Percentiles rank a stretch among this genome's conserved stretches.
phyloP scores from a whole-genome alignment of 2,888 invertebrate species.

The Andrena dorsata region DNA sequence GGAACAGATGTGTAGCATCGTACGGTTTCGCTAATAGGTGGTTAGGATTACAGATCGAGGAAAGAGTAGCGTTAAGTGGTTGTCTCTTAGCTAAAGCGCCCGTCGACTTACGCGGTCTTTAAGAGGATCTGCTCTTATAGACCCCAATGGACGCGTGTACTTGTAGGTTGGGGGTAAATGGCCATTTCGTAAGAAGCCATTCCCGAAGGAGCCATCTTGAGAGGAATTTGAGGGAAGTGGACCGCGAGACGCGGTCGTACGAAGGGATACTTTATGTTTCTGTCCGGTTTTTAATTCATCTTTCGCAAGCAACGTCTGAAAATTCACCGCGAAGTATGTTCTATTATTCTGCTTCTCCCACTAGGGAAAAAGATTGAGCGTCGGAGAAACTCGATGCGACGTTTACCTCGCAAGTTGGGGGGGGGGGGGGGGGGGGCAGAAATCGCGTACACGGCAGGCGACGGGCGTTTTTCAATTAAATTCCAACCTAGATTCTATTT shows the following conservation, averaged over 20 bases:
- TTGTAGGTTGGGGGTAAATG: not conserved
- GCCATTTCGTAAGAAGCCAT: not conserved
- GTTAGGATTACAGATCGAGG: not conserved
- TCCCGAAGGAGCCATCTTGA: not conserved
- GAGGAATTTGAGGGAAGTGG: not conserved
- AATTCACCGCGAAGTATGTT: no score
- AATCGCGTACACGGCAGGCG: not conserved
- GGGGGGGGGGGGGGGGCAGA: no score
- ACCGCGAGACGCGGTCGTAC: not conserved
- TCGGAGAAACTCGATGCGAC: not conserved
- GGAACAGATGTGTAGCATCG: no score
- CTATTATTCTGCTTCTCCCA: no score
- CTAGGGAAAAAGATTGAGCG: not conserved
- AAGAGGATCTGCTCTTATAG: not conserved
- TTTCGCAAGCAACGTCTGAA: no score
- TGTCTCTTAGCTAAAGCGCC: not conserved
- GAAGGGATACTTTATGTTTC: no score
- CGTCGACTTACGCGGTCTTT: constrained; percentile 18
- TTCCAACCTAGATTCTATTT: constrained; percentile 15
- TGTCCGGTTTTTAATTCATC: no score
- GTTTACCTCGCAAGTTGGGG: not conserved
- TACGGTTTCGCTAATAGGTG: no score
- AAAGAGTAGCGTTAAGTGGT: not conserved
- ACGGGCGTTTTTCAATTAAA: constrained; percentile 4
- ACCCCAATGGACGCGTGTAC: not conserved